Evolutionary conservation across 53 echinoderm and acorn worm species (phyloP), one percentile per base, ranked within the genome.

Genomic region (Hippasteria phrygiana): DNA sequence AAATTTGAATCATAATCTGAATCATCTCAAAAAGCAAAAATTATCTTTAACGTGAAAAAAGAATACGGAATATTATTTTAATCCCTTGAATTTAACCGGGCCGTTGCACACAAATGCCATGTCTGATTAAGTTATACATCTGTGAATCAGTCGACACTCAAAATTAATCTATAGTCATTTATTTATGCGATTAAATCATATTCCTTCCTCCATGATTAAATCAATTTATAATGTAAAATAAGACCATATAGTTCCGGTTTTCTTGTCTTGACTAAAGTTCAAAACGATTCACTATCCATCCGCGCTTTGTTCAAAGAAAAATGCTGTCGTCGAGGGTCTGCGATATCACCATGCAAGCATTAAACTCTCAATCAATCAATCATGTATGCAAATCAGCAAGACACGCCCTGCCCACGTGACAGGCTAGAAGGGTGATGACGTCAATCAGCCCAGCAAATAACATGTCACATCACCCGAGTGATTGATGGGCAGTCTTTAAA

Each of bases 401-500:
- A 51, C 85, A 85, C 85, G 69, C 85, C 85, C 70, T 85, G 37
- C 27, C 26, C 85, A 85, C 85, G 85, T 85, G 85, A 85, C 69
- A 48, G 16, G 85, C 53, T 71, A 85, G 64, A 45, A 48, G 85
- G 85, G 69, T 85, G 85, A 85, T 85, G 85, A 85, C 85, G 85
- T 85, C 85, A 85, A 85, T 85, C 85, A 85, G 85, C 13, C 39
- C 35, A 71, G 85, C 85, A 85, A 85, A 85, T 85, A 85, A 85
- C 70, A 51, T 85, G 85, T 85, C 85, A 85, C 85, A 53, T 69
- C 85, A 82, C 34, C 50, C 50, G 41, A 18, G 33, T 85, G 85
- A 85, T 85, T 85, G 85, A 85, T 85, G 85, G 35, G 32, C 10
- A 34, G 71, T 71, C 69, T 71, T 67, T 33, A 51, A 85, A 69